Conservation (phyloP, 2,797 vertebrate genomes). For the Perodicticus potto region DNA sequence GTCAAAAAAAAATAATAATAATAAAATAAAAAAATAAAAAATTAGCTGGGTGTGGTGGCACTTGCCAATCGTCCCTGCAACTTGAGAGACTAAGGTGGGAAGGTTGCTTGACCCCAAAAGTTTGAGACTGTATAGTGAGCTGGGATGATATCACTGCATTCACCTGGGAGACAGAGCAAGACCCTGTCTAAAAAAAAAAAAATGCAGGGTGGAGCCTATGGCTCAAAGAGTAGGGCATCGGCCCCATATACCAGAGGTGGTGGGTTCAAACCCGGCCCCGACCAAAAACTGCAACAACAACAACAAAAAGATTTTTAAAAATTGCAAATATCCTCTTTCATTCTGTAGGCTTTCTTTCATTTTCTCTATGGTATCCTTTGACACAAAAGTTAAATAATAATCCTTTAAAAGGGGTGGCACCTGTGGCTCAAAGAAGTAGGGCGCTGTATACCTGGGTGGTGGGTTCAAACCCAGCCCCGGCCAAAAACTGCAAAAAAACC, state of each 20-base stretch:
- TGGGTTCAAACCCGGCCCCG: no score
- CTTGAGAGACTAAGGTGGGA: neutral
- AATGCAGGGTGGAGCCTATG: no score
- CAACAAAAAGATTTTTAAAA: no score
- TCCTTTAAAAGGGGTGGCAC: neutral
- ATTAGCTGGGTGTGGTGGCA: neutral
- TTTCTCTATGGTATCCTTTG: neutral
- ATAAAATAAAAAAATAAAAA: neutral
- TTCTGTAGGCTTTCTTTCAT: neutral
- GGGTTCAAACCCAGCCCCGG: no score
- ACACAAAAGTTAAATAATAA: neutral
- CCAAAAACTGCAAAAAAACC: no score
- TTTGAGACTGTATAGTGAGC: neutral
- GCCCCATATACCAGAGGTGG: no score
- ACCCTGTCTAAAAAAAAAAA: neutral
- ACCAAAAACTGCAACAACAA: no score
- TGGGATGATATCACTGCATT: neutral
- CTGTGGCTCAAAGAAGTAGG: no score
- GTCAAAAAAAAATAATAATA: no score
- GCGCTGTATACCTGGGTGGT: no score
- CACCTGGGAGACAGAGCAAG: neutral
- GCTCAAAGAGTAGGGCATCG: no score
- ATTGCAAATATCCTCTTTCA: neutral
- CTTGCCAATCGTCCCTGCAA: neutral
- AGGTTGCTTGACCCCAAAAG: neutral